Evolutionary conservation across 2,888 invertebrate genomes (phyloP).

Genomic region (Gasteruption jaculator): DNA sequence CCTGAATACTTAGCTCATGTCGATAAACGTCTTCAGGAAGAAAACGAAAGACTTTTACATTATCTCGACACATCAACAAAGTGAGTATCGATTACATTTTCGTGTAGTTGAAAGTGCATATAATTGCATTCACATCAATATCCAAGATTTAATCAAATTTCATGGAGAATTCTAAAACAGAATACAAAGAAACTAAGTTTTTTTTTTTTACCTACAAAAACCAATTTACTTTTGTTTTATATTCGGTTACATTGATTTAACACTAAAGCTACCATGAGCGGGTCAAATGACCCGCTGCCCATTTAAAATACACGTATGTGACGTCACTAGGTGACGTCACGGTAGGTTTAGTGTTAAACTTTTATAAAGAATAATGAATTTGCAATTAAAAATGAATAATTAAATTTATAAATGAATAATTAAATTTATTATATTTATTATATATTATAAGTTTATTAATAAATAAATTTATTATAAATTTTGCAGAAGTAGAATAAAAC

Average conservation of each 20-base stretch:
- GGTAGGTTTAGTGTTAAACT: too few relatives aligned
- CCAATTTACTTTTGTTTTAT: too few relatives aligned
- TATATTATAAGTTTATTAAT: neutral
- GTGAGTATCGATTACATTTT: too few relatives aligned
- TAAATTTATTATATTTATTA: too few relatives aligned
- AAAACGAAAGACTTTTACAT: conserved; percentile 87
- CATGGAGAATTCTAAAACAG: neutral
- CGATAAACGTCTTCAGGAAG: conserved; percentile 90
- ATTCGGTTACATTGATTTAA: too few relatives aligned
- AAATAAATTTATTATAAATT: neutral
- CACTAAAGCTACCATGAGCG: too few relatives aligned
- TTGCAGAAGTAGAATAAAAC: neutral
- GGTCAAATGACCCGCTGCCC: too few relatives aligned
- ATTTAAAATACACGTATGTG: too few relatives aligned
- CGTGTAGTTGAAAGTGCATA: conserved; percentile 4
- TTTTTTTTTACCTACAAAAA: conserved; percentile 9
- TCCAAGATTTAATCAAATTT: neutral
- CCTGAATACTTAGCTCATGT: conserved; percentile 94
- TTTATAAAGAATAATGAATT: too few relatives aligned
- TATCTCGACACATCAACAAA: conserved; percentile 94
- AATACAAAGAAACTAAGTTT: conserved; percentile 59
- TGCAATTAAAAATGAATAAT: too few relatives aligned
- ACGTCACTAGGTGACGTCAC: too few relatives aligned
- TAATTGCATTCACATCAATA: neutral
- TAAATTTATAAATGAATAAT: too few relatives aligned